Evolutionary conservation across 1,140 invertebrate species (phyloP), one percentile per base, ranked within the genome.

Genomic region (Thaumatotibia leucotreta): DNA sequence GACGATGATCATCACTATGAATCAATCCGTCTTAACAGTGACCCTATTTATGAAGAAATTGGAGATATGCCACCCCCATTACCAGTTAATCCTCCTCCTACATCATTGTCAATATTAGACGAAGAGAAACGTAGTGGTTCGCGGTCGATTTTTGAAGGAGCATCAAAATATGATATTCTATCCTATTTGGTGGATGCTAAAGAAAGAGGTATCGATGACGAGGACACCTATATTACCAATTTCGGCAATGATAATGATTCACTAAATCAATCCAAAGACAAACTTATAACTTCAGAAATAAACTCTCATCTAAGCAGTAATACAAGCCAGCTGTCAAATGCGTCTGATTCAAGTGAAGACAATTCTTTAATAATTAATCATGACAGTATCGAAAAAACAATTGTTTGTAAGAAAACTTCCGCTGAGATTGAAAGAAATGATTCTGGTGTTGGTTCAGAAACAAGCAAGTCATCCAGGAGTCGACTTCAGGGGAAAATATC

Each of bases 381-480:
- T 74, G 91, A 93, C 14, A 77, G 80, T 61, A 86, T 92, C 67
- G 92, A 93, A 67, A 93, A 93, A 79, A 68, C 79, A 14, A 49
- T 88, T 75, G 84, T 81, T n/a, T 91, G 84, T 73, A 92, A 92
- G 73, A 93, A 93, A 73, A 83, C 92, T 49, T 91, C 91, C 9
- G 92, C 92, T 9, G 94, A 95, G 82, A 95, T 98, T 62, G 97
- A 98, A 90, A 92, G 97, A 68, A 98, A 97, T 74, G 97, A 98
- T 86, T 98, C 97, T 10, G 97, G 97, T 1, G 97, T 98, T 0
- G 97, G 97, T 32, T 97, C 96, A 1, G 97, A 98, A 87, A 98
- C 97, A 2, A 97, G 96, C 82, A 96, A 97, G 83, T 95, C 95
- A n/a, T 96, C 95, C 61, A 92, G 96, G 75, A 96, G 95, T 79